Evolutionary conservation across 2,888 invertebrate genomes (phyloP).

Genomic region (Drosophila mulleri): DNA sequence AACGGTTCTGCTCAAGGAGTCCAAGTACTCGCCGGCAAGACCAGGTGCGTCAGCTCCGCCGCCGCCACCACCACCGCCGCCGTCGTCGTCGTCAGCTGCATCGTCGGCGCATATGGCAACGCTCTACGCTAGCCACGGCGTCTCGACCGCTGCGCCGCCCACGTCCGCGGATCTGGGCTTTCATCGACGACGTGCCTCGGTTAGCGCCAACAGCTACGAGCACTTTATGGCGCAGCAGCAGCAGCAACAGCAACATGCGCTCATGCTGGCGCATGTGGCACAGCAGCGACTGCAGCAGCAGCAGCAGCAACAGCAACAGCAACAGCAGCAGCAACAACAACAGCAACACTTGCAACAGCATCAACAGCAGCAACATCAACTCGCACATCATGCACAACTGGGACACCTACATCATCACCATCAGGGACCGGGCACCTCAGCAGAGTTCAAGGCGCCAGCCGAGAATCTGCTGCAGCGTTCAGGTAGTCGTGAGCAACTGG

Average conservation of each 20-base stretch:
- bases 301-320: conserved; percentile 77
- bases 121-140: conserved; percentile 48
- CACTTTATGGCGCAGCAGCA: conserved; percentile 81
- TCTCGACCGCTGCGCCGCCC: conserved; percentile 46
- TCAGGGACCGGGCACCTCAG: conserved; percentile 30
- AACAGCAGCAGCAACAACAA: conserved; percentile 56
- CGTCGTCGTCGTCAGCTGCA: conserved; percentile 30
- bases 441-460: conserved; percentile 82
- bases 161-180: conserved; percentile 71
- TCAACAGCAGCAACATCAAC: conserved; percentile 22
- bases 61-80: conserved; percentile 56
- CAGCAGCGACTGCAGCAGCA: conserved; percentile 60
- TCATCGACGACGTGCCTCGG: conserved; percentile 79
- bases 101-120: conserved; percentile 63
- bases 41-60: conserved; percentile 53
- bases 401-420: conserved; percentile 57
- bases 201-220: conserved; percentile 80
- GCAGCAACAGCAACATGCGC: conserved; percentile 73
- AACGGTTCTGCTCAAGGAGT: conserved; percentile 51
- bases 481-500: conserved; percentile 77
- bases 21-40: conserved; percentile 60
- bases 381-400: conserved; percentile 43
- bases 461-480: conserved; percentile 78
- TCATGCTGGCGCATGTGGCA: conserved; percentile 71
- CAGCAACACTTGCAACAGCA: conserved; percentile 47